Evolutionary conservation across 1,140 invertebrate genomes (phyloP).

Genomic region (Drosophila repletoides): DNA sequence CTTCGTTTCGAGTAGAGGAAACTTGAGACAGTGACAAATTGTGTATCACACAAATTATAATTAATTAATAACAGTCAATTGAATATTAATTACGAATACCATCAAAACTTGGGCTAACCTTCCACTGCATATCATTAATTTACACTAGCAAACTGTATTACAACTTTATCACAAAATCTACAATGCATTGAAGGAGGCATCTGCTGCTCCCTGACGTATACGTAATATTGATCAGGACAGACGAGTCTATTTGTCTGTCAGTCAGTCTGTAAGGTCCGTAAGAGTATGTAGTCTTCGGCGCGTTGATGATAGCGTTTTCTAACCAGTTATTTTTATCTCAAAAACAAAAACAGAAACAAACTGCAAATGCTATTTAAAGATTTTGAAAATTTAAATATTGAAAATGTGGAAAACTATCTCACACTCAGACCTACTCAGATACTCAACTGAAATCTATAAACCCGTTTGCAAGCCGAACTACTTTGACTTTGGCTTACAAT

Average conservation of each 20-base stretch:
- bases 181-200: no score
- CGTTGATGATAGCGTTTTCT: no score
- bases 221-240: no score
- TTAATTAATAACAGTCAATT: conserved; percentile 27
- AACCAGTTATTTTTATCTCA: background rate
- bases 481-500: conserved; percentile 57
- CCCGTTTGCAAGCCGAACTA: conserved; percentile 56
- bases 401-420: conserved; percentile 33
- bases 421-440: conserved; percentile 10
- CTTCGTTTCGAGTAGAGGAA: conserved; percentile 12
- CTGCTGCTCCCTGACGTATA: no score
- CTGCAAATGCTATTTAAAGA: conserved; percentile 14
- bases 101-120: no score
- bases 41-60: conserved; percentile 23
- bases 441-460: no score
- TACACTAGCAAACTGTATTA: no score
- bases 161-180: no score
- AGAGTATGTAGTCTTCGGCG: no score
- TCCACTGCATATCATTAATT: no score
- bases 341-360: conserved; percentile 1
- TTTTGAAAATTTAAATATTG: background rate
- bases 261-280: no score
- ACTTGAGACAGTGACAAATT: conserved; percentile 17
- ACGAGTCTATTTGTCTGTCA: no score
- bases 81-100: conserved; percentile 4